Base-by-base conservation (phyloP, 2,113 vertebrate species). In the Dipodomys merriami region DNA sequence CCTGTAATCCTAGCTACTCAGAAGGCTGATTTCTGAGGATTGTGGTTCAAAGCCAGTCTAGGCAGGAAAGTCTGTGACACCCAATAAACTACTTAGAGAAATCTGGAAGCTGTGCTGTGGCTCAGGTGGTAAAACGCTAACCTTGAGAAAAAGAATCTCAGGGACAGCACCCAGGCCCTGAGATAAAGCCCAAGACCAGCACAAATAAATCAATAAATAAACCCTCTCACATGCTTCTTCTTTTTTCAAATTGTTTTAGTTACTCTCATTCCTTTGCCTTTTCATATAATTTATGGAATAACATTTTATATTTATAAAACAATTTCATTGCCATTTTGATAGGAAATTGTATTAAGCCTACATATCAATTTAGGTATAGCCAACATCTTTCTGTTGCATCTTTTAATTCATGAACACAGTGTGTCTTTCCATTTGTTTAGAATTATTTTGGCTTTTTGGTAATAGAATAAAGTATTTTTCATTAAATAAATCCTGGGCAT, bases 251-350 rank as follows among this genome's bases (percentile, higher is more conserved):
- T 3, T 30, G 20, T 33, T 93, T 82, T 80, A 91, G 33, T 30
- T 84, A 29, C 27, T 94, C 33, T 23, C 82, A 18, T 65, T 94
- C 30, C 30, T 89, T 92, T 83, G 62, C 23, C 30, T 91, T 83
- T 81, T 90, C 60, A 62, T n/a, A 74, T 74, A 83, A 84, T 83
- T 85, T 90, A 62, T 30, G n/a, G 5, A 69, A 88, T 69, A 35
- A 77, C 62, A 89, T 78, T 72, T 90, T 78, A 44, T 39, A 57
- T 30, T 57, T 49, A 76, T 23, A 84, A 65, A 80, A 64, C 57
- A 78, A 76, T 73, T 76, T 82, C 57, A 3, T 29, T 79, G 71
- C 15, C 57, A 77, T 84, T 91, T 83, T 82, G 11, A 82, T 74
- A 84, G 27, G 9, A 72, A 57, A 86, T 53, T 39, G 6, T 16